These are phyloP conservation scores for Drosophila sp. DNA, from an alignment of 1,140 invertebrate species.

Conservation along the genomic window DNA sequence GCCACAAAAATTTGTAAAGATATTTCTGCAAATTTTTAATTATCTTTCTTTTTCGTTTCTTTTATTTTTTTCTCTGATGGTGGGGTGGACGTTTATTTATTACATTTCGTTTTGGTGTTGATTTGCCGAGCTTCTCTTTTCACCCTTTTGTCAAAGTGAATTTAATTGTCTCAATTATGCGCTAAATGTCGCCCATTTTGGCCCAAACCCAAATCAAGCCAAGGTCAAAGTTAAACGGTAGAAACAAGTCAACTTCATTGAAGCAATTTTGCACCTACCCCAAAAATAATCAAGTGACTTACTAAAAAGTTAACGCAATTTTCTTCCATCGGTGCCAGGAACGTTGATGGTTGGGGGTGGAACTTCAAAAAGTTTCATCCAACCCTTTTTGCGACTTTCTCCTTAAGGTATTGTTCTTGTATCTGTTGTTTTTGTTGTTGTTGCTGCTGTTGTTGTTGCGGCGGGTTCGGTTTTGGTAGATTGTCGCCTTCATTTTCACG, in stretches of 20 bases:
- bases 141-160: constrained; percentile 73
- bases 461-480: neutral
- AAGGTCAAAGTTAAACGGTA: constrained; percentile 43
- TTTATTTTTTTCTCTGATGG: neutral
- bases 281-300: constrained; percentile 76
- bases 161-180: constrained; percentile 80
- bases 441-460: constrained; percentile 8
- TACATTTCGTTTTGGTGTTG: constrained; percentile 66
- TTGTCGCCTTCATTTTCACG: constrained; percentile 55
- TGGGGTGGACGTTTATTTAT: constrained; percentile 57
- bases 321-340: constrained; percentile 24
- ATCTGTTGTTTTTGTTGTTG: neutral
- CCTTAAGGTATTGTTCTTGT: constrained; percentile 18
- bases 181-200: constrained; percentile 63
- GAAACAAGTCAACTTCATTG: constrained; percentile 54
- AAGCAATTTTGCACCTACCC: constrained; percentile 53
- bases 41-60: neutral
- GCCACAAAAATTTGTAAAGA: neutral
- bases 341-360: constrained; percentile 30
- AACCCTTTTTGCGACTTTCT: constrained; percentile 50
- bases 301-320: constrained; percentile 79
- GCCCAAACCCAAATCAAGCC: constrained; percentile 63
- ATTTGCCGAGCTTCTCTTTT: constrained; percentile 62
- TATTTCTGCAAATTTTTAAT: neutral
- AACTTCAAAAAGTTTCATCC: constrained; percentile 74